phyloP scores from a whole-genome alignment of 2,113 vertebrate species.

The Rhinopomastus cyanomelas region DNA sequence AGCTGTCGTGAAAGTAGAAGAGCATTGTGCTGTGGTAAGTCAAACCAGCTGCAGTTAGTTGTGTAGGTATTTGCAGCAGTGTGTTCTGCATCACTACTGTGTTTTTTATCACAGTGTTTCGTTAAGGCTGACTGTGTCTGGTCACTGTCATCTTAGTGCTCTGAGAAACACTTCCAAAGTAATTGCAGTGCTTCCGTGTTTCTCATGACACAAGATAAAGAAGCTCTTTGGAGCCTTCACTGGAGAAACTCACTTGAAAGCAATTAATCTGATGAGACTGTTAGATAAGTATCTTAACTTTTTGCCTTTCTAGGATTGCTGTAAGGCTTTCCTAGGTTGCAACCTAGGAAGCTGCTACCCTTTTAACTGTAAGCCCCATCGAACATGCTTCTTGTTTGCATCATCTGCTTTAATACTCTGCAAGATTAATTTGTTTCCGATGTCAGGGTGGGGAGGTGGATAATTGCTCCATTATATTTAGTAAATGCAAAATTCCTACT shows the following conservation, averaged over 20 bases:
- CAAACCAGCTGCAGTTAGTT: neutral
- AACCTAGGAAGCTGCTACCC: neutral
- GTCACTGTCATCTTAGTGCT: neutral
- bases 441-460: neutral
- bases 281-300: neutral
- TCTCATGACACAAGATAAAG: neutral
- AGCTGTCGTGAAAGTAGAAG: neutral
- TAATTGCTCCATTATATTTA: neutral
- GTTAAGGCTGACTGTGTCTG: neutral
- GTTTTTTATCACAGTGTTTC: neutral
- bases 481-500: neutral
- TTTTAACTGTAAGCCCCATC: neutral
- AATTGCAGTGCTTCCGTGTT: neutral
- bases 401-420: neutral
- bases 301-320: neutral
- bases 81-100: neutral
- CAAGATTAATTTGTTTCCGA: neutral
- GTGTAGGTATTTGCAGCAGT: neutral
- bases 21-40: neutral
- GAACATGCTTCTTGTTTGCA: neutral
- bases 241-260: neutral
- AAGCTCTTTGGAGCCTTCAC: neutral
- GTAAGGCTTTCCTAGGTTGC: neutral
- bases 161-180: neutral
- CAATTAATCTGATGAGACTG: neutral